Conservation (phyloP, 2,113 vertebrate genomes). For the Hyperopisus bebe region DNA sequence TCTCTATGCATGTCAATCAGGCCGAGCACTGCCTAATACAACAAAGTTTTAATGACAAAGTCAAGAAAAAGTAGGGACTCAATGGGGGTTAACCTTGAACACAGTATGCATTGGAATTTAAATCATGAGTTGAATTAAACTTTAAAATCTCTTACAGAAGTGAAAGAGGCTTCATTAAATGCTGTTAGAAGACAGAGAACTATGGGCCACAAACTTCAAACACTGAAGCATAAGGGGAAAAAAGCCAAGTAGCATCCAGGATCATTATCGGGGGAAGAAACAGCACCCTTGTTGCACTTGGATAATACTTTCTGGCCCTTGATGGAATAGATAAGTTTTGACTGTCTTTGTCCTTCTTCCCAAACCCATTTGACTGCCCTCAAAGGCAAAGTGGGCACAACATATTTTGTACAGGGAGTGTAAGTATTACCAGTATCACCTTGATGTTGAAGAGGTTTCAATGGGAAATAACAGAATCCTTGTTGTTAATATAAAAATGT, state of each 20-base stretch:
- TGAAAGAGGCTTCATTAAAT: not conserved
- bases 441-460: not conserved
- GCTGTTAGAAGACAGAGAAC: not conserved
- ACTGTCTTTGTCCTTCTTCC: not conserved
- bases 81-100: not conserved
- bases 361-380: not conserved
- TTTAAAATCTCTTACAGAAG: not conserved
- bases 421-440: not conserved
- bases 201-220: not conserved
- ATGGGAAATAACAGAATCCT: not conserved
- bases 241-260: not conserved
- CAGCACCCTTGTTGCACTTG: not conserved
- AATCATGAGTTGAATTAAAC: not conserved
- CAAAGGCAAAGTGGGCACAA: not conserved
- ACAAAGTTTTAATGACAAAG: not conserved
- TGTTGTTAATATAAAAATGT: not conserved
- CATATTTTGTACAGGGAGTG: not conserved
- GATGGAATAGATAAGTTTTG: not conserved
- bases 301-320: not conserved
- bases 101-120: not conserved
- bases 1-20: constrained; percentile 2
- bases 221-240: not conserved
- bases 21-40: not conserved
- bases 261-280: not conserved
- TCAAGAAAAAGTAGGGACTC: not conserved